phyloP scores from a whole-genome alignment of 1,140 invertebrate genomes.

The Eupristina koningsbergeri region DNA sequence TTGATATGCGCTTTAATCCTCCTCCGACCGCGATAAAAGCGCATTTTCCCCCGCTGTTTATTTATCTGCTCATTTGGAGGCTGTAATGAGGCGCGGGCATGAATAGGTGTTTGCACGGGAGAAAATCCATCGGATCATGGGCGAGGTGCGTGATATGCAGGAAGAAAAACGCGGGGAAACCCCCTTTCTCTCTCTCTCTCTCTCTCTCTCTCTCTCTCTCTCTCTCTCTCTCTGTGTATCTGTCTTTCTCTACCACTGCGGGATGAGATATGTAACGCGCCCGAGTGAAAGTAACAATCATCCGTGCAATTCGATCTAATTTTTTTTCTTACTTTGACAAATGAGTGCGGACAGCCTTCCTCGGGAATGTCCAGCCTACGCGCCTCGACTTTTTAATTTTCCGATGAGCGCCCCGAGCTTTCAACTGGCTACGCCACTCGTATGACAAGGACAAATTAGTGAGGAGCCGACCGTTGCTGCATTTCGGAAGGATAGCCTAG shows the following conservation, averaged over 20 bases:
- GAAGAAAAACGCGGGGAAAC: slow-evolving; percentile 31
- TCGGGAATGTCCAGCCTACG: background rate
- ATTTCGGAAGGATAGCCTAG: too few species aligned
- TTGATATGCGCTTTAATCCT: too few species aligned
- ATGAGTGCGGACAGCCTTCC: slow-evolving; percentile 5
- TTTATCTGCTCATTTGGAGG: background rate
- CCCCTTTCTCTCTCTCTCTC: background rate
- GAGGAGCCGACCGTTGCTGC: too few species aligned
- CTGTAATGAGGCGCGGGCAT: background rate
- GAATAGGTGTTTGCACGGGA: slow-evolving; percentile 18
- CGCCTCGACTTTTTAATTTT: background rate
- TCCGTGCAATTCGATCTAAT: slow-evolving; percentile 52
- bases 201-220: too few species aligned
- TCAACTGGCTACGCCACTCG: too few species aligned
- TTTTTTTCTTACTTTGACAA: slow-evolving; percentile 41
- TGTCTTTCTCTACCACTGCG: too few species aligned
- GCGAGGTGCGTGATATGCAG: slow-evolving; percentile 27
- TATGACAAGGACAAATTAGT: too few species aligned
- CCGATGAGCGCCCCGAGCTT: too few species aligned
- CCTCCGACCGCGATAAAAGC: too few species aligned
- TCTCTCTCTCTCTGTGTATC: too few species aligned
- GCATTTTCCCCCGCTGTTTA: background rate
- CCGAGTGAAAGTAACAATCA: slow-evolving; percentile 62
- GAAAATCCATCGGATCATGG: slow-evolving; percentile 38
- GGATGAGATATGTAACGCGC: slow-evolving; percentile 30